Evolutionary conservation across 1,140 invertebrate species (phyloP).

Genomic region (Atta texana): DNA sequence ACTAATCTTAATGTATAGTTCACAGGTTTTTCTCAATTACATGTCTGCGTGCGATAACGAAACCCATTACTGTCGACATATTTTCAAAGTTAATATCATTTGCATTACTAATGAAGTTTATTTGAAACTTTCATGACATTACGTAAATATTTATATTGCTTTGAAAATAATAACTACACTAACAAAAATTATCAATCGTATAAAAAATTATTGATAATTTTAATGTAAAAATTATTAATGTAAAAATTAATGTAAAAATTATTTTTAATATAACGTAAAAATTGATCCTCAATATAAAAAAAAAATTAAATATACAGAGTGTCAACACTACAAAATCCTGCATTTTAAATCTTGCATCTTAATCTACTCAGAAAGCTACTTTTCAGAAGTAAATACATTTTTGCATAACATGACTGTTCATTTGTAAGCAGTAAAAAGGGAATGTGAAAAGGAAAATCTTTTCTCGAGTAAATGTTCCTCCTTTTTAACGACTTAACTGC

Average conservation of each 20-base stretch:
- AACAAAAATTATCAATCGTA: not conserved
- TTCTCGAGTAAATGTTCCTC: not conserved
- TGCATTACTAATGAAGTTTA: not conserved
- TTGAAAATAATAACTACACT: not conserved
- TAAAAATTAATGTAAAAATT: not conserved
- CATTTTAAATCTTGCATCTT: not conserved
- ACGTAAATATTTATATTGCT: not conserved
- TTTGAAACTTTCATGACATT: not conserved
- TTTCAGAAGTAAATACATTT: not conserved
- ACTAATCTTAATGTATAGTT: too few relatives aligned
- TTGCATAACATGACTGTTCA: not conserved
- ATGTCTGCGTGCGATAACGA: not conserved
- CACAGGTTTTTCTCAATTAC: not conserved
- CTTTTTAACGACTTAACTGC: not conserved
- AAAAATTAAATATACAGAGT: not conserved
- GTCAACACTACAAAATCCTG: not conserved
- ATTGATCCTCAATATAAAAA: not conserved
- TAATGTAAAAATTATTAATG: not conserved
- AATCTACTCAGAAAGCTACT: slow-evolving; percentile 1
- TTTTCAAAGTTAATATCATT: not conserved
- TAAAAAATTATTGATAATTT: not conserved
- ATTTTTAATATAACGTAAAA: not conserved
- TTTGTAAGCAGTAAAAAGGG: not conserved
- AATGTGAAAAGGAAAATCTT: not conserved
- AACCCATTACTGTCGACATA: not conserved